These are phyloP conservation scores for Laterallus jamaicensis DNA, from an alignment of 2,113 vertebrate genomes.

Conservation along the genomic window DNA sequence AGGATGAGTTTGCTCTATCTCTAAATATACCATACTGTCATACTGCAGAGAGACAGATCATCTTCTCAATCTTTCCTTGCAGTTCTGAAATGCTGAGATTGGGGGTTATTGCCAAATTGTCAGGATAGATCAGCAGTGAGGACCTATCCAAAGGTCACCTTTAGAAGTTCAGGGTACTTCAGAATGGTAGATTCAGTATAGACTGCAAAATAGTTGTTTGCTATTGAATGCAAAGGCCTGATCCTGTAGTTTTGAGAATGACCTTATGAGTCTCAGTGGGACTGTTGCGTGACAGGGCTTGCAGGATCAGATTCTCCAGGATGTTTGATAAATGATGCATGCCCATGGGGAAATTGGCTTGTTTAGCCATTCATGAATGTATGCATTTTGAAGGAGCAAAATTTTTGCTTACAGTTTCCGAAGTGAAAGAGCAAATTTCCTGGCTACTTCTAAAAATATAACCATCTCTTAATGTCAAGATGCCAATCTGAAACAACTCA, in stretches of 20 bases:
- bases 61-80: neutral
- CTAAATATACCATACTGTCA: neutral
- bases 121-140: neutral
- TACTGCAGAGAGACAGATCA: neutral
- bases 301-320: neutral
- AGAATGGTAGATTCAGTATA: neutral
- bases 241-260: neutral
- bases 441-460: constrained; percentile 45
- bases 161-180: neutral
- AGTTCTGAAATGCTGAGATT: neutral
- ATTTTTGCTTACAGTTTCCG: neutral
- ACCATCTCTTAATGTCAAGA: constrained; percentile 18
- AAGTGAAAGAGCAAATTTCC: constrained; percentile 41
- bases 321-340: neutral
- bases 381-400: neutral
- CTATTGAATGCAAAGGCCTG: neutral
- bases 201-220: neutral
- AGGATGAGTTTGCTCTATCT: neutral
- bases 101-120: neutral
- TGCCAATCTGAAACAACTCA: constrained; percentile 21
- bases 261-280: neutral
- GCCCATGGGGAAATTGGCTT: neutral
- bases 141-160: neutral
- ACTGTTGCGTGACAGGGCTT: neutral
- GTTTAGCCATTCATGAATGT: neutral